phyloP scores from a whole-genome alignment of 2,888 invertebrate genomes.

The Plebejus argus region DNA sequence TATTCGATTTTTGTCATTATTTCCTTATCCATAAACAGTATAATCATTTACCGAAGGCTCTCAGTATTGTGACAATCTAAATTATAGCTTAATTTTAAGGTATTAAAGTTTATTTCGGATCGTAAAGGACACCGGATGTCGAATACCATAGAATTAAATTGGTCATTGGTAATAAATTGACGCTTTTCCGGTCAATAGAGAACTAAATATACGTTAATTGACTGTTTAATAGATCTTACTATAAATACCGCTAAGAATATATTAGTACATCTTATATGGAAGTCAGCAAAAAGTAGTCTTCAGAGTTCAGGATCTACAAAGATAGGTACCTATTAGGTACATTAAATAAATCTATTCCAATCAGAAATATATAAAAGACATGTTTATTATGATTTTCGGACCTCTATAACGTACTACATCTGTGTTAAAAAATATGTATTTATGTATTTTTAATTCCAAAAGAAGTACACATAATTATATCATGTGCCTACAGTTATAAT shows the following conservation, averaged over 20 bases:
- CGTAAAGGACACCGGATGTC: constrained; percentile 65
- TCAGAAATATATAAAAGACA: too few relatives aligned
- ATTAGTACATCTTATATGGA: not conserved
- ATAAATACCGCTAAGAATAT: not conserved
- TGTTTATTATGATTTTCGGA: too few relatives aligned
- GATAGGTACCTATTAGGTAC: too few relatives aligned
- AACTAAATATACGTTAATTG: constrained; percentile 39
- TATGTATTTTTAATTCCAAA: too few relatives aligned
- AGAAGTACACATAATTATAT: too few relatives aligned
- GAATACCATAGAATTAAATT: constrained; percentile 66
- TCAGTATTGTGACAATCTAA: not conserved
- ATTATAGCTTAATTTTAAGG: constrained; percentile 20
- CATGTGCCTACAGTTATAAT: too few relatives aligned
- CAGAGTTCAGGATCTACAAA: too few relatives aligned
- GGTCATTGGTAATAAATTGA: constrained; percentile 70
- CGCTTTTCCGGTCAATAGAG: constrained; percentile 59
- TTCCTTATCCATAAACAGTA: constrained; percentile 7
- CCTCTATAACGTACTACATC: too few relatives aligned
- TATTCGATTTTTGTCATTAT: not conserved
- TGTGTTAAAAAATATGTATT: too few relatives aligned
- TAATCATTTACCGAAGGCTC: constrained; percentile 14
- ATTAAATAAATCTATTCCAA: too few relatives aligned
- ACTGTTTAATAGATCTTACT: constrained; percentile 43
- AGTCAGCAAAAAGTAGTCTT: too few relatives aligned
- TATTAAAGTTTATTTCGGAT: constrained; percentile 38